Evolutionary conservation across 2,888 invertebrate genomes (phyloP).

Genomic region (Anthrax anthrax): DNA sequence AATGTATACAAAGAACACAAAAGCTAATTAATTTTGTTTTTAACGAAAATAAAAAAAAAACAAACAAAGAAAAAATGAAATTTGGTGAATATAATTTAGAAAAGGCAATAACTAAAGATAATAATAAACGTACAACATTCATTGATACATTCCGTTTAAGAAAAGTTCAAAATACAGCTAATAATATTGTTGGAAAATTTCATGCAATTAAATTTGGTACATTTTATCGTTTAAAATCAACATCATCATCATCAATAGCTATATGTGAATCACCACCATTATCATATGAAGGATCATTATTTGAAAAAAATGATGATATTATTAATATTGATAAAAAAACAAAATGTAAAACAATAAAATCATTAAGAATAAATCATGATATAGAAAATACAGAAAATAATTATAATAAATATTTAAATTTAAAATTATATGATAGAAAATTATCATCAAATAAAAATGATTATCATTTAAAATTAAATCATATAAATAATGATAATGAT

Average conservation of each 20-base stretch:
- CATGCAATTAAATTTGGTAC: constrained; percentile 23
- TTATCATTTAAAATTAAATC: constrained; percentile 11
- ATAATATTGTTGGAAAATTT: constrained; percentile 26
- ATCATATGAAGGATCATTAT: constrained; percentile 30
- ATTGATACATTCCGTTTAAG: constrained; percentile 19
- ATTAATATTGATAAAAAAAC: not conserved
- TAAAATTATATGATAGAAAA: too few relatives aligned
- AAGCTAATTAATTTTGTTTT: not conserved
- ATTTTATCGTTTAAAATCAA: constrained; percentile 3
- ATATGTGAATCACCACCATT: constrained; percentile 25
- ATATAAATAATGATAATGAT: constrained; percentile 5
- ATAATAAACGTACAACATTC: constrained; percentile 12
- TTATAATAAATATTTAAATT: constrained; percentile 3
- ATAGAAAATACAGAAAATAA: too few relatives aligned
- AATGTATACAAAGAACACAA: too few relatives aligned
- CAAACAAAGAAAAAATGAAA: constrained; percentile 21
- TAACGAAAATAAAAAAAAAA: not conserved
- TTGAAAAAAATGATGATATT: constrained; percentile 17
- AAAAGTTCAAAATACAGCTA: constrained; percentile 28
- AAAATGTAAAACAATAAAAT: too few relatives aligned
- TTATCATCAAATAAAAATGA: constrained; percentile 3
- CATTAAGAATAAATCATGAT: too few relatives aligned
- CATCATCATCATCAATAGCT: too few relatives aligned
- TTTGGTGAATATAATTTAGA: constrained; percentile 32
- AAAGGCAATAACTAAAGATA: constrained; percentile 25